Base-by-base conservation (phyloP, 92 coral and sea anemone species). In the Montipora capitata region DNA sequence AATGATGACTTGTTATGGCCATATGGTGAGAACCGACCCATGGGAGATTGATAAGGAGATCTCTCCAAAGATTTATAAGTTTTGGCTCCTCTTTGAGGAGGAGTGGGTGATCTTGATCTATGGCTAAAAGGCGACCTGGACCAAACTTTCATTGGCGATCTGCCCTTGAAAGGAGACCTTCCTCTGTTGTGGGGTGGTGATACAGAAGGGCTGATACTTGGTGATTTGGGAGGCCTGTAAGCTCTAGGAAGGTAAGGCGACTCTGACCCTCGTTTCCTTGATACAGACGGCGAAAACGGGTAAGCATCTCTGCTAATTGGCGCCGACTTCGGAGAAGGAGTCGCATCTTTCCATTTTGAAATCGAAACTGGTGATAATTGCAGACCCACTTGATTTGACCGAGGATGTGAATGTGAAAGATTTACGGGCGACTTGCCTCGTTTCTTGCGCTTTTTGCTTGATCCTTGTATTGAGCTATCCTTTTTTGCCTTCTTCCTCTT, bases 211-310 rank as follows among this genome's bases (percentile, higher is more conserved):
- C 96, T 96, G 44, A 85, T 52, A 64, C 98, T 96, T 44, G 96
- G 89, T 79, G 96, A 85, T 39, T 89, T 84, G 18, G 89, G 86
- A 15, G 94, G 82, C 75, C 98, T 93, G 86, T 96, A 97, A 65
- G 99, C 98, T 69, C 95, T 82, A 73, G 99, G 99, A 51, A 97
- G 87, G 17, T 94, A 94, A 56, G 93, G 94, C 41, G 99, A 91
- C 74, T 85, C 81, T 0, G 94, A 78, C 17, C 90, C 91, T 45
- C 89, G 96, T 68, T 88, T 88, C 79, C 89, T 80, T 54, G 82
- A 61, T 38, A 84, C 71, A 63, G 84, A 81, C 67, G 90, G 91
- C 61, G 92, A 85, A 58, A 83, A 76, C 63, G 76, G 88, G 48
- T 91, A 86, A 9, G 85, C 40, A 49, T 87, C 78, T 56, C 68